phyloP scores from a whole-genome alignment of 2,113 vertebrate species.

The Cavia porcellus region DNA sequence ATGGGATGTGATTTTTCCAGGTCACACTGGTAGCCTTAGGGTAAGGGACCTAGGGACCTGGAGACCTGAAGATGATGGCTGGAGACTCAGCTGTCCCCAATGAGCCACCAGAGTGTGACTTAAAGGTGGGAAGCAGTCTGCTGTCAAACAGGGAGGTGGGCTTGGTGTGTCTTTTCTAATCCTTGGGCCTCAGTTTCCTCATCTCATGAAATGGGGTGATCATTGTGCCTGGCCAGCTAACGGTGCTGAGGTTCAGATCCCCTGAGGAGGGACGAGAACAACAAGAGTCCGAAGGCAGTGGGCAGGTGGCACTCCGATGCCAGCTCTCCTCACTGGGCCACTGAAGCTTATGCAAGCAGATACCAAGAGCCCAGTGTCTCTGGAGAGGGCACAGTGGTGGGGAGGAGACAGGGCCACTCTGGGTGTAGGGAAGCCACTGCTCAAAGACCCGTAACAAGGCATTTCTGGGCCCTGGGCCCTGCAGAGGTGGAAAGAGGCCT shows the following conservation, averaged over 20 bases:
- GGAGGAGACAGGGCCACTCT: neutral
- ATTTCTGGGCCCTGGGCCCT: neutral
- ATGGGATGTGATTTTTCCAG: neutral
- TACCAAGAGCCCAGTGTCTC: neutral
- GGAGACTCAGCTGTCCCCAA: neutral
- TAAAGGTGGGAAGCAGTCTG: neutral
- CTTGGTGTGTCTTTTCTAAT: neutral
- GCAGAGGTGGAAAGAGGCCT: neutral
- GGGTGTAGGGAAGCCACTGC: no score
- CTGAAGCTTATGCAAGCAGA: conserved; percentile 44
- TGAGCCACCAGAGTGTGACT: neutral
- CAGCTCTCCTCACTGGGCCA: neutral
- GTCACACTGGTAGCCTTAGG: neutral
- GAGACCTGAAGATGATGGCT: neutral
- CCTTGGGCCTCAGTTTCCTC: neutral
- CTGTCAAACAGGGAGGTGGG: neutral
- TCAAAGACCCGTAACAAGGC: neutral
- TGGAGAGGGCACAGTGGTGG: neutral
- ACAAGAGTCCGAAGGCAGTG: neutral
- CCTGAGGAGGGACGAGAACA: neutral
- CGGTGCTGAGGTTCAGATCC: neutral
- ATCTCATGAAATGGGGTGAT: neutral
- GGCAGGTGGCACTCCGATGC: neutral
- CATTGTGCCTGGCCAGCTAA: no score
- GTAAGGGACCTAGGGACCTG: neutral